Evolutionary conservation across 2,797 vertebrate genomes (phyloP).

Genomic region (Heliangelus exortis): DNA sequence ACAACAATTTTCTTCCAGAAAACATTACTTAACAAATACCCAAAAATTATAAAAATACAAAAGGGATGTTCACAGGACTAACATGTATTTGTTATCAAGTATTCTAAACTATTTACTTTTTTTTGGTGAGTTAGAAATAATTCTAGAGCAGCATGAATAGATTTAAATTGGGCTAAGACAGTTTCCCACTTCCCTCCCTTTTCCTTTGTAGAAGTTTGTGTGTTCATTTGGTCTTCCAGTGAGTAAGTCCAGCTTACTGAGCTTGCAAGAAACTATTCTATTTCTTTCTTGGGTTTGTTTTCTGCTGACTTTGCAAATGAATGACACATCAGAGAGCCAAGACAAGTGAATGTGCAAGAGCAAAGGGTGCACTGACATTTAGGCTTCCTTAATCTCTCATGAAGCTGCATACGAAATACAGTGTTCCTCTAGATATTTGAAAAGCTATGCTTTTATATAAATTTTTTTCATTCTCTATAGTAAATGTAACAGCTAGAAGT

Average conservation of each 20-base stretch:
- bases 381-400: background rate
- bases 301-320: constrained; percentile 19
- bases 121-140: background rate
- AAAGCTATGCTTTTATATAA: background rate
- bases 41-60: background rate
- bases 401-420: background rate
- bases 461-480: background rate
- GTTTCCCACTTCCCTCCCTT: background rate
- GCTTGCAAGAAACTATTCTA: background rate
- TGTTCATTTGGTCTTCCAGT: background rate
- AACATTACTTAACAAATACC: background rate
- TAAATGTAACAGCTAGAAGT: background rate
- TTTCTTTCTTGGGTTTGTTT: constrained; percentile 13
- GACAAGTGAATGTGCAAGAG: constrained; percentile 7
- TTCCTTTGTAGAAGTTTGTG: background rate
- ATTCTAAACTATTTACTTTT: background rate
- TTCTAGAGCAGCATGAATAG: background rate
- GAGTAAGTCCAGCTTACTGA: constrained; percentile 11
- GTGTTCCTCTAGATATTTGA: background rate
- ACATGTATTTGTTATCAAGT: background rate
- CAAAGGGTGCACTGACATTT: background rate
- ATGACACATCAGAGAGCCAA: constrained; percentile 6
- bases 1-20: background rate
- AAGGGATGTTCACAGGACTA: background rate
- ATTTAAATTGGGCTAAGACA: background rate